These are phyloP conservation scores for Carassius carassius DNA, from an alignment of 2,113 vertebrate genomes.

Conservation along the genomic window DNA sequence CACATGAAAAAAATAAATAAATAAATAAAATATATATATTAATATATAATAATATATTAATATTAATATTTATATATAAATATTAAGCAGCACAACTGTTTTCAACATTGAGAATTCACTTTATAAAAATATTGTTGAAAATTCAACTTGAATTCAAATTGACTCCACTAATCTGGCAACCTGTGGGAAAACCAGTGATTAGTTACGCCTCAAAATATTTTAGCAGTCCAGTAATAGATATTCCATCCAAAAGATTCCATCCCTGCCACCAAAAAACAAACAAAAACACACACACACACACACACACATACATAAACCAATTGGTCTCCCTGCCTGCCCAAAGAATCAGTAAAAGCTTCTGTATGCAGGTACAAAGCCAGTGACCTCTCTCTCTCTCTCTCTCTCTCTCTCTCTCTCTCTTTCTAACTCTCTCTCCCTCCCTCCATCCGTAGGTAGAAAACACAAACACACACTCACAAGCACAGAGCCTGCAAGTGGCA, in stretches of 20 bases:
- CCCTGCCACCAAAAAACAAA: background rate
- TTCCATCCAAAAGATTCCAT: background rate
- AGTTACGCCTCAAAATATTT: background rate
- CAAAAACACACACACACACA: background rate
- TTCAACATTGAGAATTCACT: too few species aligned
- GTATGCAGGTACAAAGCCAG: slow-evolving; percentile 47
- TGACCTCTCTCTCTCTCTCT: slow-evolving; percentile 9
- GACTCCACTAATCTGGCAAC: background rate
- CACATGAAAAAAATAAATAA: too few species aligned
- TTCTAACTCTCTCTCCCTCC: background rate
- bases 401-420: background rate
- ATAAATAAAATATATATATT: too few species aligned
- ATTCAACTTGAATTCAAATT: background rate
- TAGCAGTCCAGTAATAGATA: background rate
- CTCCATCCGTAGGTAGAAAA: slow-evolving; percentile 27
- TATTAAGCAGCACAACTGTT: too few species aligned
- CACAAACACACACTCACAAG: slow-evolving; percentile 21
- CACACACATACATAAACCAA: background rate
- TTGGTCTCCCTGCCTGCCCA: background rate
- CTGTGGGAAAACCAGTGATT: background rate
- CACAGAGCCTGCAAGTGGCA: slow-evolving; percentile 43
- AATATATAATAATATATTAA: too few species aligned
- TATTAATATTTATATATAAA: too few species aligned
- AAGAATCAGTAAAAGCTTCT: slow-evolving; percentile 10
- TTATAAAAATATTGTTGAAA: too few species aligned